phyloP scores from a whole-genome alignment of 2,888 invertebrate genomes.

The Lamellibrachia columna region DNA sequence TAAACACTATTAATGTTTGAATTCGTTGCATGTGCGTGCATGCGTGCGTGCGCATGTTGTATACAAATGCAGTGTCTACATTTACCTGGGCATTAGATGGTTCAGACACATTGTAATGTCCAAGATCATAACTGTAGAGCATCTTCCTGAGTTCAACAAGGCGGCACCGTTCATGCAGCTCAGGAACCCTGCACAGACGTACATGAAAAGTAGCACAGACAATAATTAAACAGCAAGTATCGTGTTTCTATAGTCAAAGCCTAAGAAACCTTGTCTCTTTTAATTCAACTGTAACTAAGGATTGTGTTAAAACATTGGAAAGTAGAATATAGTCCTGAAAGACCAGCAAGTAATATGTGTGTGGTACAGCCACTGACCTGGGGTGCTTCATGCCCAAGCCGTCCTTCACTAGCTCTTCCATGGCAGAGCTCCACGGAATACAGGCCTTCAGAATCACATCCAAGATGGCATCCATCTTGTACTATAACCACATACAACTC shows the following conservation, averaged over 20 bases:
- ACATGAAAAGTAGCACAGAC: neutral
- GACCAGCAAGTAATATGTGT: neutral
- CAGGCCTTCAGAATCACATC: slow-evolving; percentile 54
- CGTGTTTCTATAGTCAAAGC: slow-evolving; percentile 19
- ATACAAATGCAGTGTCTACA: neutral
- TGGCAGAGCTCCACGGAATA: slow-evolving; percentile 53
- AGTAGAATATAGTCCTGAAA: neutral
- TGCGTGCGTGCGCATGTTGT: neutral
- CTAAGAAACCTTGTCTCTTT: neutral
- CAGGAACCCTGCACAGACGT: slow-evolving; percentile 41
- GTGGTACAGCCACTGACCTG: slow-evolving; percentile 19
- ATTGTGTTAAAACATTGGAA: no score
- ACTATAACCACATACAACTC: slow-evolving; percentile 41
- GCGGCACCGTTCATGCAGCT: slow-evolving; percentile 49
- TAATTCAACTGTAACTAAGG: neutral
- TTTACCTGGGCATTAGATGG: slow-evolving; percentile 44
- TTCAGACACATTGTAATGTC: slow-evolving; percentile 45
- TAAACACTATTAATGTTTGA: no score
- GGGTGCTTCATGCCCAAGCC: slow-evolving; percentile 51
- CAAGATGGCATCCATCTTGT: slow-evolving; percentile 53
- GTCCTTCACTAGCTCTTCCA: slow-evolving; percentile 51
- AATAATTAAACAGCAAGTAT: no score
- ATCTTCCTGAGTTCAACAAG: slow-evolving; percentile 51
- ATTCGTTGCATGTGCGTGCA: no score
- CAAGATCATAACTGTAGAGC: slow-evolving; percentile 52